phyloP scores from a whole-genome alignment of 2,797 vertebrate species.

The Esox lucius region DNA sequence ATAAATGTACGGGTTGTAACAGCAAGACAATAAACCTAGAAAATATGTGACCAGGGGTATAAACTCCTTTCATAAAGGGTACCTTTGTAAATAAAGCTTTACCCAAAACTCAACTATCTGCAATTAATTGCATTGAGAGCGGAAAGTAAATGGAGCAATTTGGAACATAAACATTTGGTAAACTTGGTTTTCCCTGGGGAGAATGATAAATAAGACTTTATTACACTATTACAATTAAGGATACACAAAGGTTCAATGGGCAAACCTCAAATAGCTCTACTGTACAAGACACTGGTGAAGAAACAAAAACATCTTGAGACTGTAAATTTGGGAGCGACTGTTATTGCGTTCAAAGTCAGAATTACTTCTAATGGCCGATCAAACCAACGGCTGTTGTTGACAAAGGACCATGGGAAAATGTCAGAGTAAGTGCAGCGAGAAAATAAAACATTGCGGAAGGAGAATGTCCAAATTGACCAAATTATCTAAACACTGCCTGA shows the following conservation, averaged over 20 bases:
- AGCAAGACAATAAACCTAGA: too few relatives aligned
- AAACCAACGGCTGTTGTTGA: slow-evolving; percentile 30
- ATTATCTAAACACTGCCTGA: slow-evolving; percentile 35
- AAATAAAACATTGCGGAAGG: slow-evolving; percentile 21
- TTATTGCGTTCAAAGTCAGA: slow-evolving; percentile 39
- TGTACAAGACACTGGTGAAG: not conserved
- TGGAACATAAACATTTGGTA: not conserved
- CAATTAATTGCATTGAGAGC: slow-evolving; percentile 5
- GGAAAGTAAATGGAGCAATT: slow-evolving; percentile 1
- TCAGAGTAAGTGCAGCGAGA: slow-evolving; percentile 24
- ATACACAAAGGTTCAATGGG: not conserved
- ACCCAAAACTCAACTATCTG: not conserved
- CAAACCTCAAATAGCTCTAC: not conserved
- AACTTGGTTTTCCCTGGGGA: not conserved
- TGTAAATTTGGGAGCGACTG: slow-evolving; percentile 32
- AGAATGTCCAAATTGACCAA: slow-evolving; percentile 23
- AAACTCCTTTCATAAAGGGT: not conserved
- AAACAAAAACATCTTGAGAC: not conserved
- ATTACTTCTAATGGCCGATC: slow-evolving; percentile 45
- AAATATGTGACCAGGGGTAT: too few relatives aligned
- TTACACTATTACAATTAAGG: not conserved
- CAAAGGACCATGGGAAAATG: slow-evolving; percentile 51
- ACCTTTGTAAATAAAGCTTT: not conserved
- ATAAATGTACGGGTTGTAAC: too few relatives aligned
- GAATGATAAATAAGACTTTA: not conserved